Conservation (phyloP, 2,797 vertebrate genomes). For the Apodemus agrarius region DNA sequence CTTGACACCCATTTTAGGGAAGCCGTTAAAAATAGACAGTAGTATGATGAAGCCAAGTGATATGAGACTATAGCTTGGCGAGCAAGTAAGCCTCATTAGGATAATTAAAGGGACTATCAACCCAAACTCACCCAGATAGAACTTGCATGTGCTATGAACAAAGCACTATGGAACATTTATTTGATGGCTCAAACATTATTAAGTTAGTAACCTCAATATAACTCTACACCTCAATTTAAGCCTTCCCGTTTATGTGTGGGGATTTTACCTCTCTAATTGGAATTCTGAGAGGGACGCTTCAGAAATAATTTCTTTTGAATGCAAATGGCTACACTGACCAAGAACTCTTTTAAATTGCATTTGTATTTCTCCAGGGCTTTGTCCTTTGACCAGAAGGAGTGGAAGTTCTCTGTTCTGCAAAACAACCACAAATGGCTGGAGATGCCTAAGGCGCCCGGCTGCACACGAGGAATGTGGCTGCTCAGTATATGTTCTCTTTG, state of each 20-base stretch:
- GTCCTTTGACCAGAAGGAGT: slow-evolving; percentile 57
- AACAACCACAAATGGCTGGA: neutral
- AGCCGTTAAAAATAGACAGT: slow-evolving; percentile 58
- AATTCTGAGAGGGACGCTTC: slow-evolving; percentile 71
- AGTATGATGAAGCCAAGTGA: slow-evolving; percentile 44
- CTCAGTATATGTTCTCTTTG: neutral
- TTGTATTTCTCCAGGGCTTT: slow-evolving; percentile 47
- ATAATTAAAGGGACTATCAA: slow-evolving; percentile 79
- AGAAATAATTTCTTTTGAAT: slow-evolving; percentile 67
- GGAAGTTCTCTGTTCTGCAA: neutral
- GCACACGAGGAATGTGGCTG: neutral
- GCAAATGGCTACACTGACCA: slow-evolving; percentile 65
- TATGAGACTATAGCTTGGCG: slow-evolving; percentile 60
- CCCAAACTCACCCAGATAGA: slow-evolving; percentile 71
- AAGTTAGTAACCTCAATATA: slow-evolving; percentile 65
- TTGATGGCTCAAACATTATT: slow-evolving; percentile 62
- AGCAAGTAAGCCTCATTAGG: slow-evolving; percentile 67
- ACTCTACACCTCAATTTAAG: slow-evolving; percentile 62
- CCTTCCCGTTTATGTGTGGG: slow-evolving; percentile 22
- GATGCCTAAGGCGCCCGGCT: neutral
- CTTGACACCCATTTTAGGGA: slow-evolving; percentile 53
- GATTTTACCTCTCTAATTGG: slow-evolving; percentile 68
- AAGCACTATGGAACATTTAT: slow-evolving; percentile 67
- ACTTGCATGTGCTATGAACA: slow-evolving; percentile 63
- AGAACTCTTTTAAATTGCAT: slow-evolving; percentile 60